phyloP scores from a whole-genome alignment of 2,113 vertebrate species.

The Alethe castanea region DNA sequence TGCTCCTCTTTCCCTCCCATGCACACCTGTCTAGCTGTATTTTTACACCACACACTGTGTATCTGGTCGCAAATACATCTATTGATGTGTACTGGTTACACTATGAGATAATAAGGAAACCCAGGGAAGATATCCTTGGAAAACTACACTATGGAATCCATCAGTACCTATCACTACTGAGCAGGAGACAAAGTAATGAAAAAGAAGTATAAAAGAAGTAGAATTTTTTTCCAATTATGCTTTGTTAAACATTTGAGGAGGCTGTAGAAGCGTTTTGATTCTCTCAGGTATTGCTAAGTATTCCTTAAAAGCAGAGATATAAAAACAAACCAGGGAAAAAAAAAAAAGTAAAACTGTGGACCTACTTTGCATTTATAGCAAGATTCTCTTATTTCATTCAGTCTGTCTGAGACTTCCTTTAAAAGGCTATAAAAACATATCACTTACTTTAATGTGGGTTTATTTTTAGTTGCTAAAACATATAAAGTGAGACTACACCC shows the following conservation, averaged over 20 bases:
- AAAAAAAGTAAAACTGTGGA: neutral
- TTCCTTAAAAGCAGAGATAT: neutral
- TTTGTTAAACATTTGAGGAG: neutral
- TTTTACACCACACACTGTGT: neutral
- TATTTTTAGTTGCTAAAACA: neutral
- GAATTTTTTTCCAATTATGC: neutral
- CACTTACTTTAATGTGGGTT: neutral
- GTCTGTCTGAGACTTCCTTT: neutral
- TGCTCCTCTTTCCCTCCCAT: neutral
- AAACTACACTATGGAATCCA: neutral
- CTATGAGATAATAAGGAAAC: neutral
- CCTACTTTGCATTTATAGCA: neutral
- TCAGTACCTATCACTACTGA: neutral
- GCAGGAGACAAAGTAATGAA: neutral
- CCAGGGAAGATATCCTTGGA: neutral
- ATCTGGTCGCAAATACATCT: neutral
- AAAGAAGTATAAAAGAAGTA: neutral
- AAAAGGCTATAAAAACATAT: neutral
- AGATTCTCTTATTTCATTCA: neutral
- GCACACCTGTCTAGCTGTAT: neutral
- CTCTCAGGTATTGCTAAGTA: neutral
- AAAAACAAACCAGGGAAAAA: neutral
- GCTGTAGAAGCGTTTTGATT: neutral
- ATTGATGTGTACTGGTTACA: fast-evolving
- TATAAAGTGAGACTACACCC: neutral